Base-by-base conservation (phyloP, 2,888 invertebrate species). In the Eledona agricola region DNA sequence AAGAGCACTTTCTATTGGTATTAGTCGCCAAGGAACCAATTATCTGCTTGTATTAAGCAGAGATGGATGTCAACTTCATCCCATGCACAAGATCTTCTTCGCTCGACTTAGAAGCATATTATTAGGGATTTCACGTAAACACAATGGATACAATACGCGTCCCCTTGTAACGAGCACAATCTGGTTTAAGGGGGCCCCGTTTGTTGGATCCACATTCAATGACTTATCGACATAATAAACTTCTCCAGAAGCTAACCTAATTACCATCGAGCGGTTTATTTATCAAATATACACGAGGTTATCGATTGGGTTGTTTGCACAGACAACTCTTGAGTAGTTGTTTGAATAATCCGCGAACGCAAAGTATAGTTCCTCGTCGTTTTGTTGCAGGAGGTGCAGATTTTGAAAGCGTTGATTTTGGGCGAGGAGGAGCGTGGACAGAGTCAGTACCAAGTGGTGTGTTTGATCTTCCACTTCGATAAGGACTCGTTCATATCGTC, bases 401-500 rank as follows among this genome's bases (percentile, higher is more conserved):
- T 96, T 42, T 84, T 96, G 72, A 92, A 92, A 77, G 87, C 92
- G 0, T 79, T 93, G 49, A 88, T 96, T 6, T 83, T 95, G 10
- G 95, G 92, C 6, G 96, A 96, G 72, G 95, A 96, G 72, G 96
- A 96, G 73, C 82, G 93, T 38, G 93, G 93, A 1, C 93, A 95
- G 74, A 87, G 84, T 67, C 91, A 91, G 57, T 88, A 89, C 73
- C 93, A 94, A 79, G 90, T 89, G 2, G 84, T 96, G 77, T 96
- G 96, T 75, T 96, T 96, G 75, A 85, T 95, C 5, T 90, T 90
- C 43, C 90, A 92, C 72, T 91, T 93, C 65, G 87, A 88, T 43
- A 93, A 93, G 78, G 90, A 92, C 62, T 94, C 95, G 70, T 96
- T 96, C 73, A 96, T 96, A 70, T 93, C 96, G 2, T 90, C 96